Evolutionary conservation across 2,797 vertebrate genomes (phyloP), one percentile per base, ranked within the genome.

Genomic region (Alosa sapidissima): DNA sequence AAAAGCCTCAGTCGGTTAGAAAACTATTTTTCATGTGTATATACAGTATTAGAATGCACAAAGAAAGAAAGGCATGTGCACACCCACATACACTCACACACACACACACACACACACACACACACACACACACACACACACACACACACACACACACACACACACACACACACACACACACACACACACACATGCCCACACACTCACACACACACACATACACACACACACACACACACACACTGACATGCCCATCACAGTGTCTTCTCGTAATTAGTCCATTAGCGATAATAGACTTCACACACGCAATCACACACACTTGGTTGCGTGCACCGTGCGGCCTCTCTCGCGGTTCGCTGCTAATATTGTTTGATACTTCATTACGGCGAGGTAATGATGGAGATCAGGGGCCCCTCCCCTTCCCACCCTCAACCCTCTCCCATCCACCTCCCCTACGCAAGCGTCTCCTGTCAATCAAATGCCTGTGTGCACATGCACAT

Each of bases 351-450:
- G 13, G 87, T 87, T 87, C 84, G 89, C 88, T 5, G 85, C 88
- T 94, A 94, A 94, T 94, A 92, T 92, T 89, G 87, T 91, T 88
- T 93, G 91, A 91, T 90, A 86, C 85, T 85, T 89, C 85, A 89
- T 90, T 87, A 89, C 83, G 52, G 84, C 86, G 82, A 86, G 87
- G 85, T 91, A 89, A 88, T 88, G 87, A 84, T 86, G 84, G 85
- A 65, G n/a, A 65, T 3, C 60, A 65, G n/a, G n/a, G 19, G n/a
- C 60, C n/a, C 7, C 60, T 28, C 60, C 60, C 7, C 60, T 28
- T n/a, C 60, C 7, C 1, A 6, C 7, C 7, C 60, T 28, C 60
- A 21, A 2, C 60, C 60, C 60, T 10, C 60, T 65, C 9, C 9
- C 7, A 65, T 65, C 60, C 7, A 28, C 60, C n/a, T 21, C 60